Conservation (phyloP, 2,797 vertebrate species). For the Manis pentadactyla region DNA sequence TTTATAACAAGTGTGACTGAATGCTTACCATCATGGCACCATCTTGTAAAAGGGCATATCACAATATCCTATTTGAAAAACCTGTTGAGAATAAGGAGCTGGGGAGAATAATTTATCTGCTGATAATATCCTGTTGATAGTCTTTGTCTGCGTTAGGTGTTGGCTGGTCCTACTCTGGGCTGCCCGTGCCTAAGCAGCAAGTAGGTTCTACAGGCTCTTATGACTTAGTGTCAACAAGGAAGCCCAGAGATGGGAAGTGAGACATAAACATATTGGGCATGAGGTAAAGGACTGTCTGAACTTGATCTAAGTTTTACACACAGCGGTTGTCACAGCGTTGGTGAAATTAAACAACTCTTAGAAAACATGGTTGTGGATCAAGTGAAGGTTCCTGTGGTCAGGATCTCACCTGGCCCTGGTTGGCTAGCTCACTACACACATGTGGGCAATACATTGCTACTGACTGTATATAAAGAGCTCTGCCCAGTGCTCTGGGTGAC, state of each 20-base stretch:
- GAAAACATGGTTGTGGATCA: no score
- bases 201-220: background rate
- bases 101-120: background rate
- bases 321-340: background rate
- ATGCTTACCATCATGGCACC: background rate
- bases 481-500: no score
- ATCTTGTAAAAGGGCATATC: background rate
- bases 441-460: no score
- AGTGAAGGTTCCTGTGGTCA: no score
- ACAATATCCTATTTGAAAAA: background rate
- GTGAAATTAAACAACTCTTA: background rate
- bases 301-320: background rate
- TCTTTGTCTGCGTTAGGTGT: background rate
- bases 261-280: no score
- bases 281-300: background rate
- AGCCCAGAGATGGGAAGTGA: background rate
- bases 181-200: background rate
- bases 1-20: background rate
- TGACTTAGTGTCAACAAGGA: background rate
- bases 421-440: no score
- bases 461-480: no score
- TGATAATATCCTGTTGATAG: background rate
- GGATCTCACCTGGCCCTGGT: no score
- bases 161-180: background rate
- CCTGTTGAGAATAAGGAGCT: background rate